Evolutionary conservation across 2,888 invertebrate species (phyloP).

Genomic region (Hyposoter dolosus): DNA sequence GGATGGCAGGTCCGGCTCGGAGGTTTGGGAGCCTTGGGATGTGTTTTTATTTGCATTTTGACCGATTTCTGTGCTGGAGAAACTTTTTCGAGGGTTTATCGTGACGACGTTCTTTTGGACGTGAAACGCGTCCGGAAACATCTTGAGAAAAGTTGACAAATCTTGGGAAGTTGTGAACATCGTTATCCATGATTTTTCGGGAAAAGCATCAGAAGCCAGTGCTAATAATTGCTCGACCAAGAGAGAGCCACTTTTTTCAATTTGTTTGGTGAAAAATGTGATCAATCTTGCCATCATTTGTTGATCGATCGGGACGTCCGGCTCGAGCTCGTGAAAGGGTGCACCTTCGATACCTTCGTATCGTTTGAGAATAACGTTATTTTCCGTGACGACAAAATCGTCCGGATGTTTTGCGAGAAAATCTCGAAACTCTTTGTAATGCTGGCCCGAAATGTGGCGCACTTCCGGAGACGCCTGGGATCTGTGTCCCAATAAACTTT

Average conservation of each 20-base stretch:
- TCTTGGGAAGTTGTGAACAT: constrained; percentile 97
- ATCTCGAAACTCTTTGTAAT: constrained; percentile 97
- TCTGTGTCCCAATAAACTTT: constrained; percentile 97
- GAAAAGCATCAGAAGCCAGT: constrained; percentile 91
- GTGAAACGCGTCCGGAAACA: constrained; percentile 97
- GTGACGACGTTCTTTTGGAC: constrained; percentile 97
- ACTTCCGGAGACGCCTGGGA: constrained; percentile 99
- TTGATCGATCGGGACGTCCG: constrained; percentile 90
- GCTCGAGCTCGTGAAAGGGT: constrained; percentile 88
- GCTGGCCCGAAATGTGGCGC: constrained; percentile 97
- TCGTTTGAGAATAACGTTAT: constrained; percentile 92
- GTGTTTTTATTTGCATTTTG: constrained; percentile 57
- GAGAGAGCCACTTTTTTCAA: constrained; percentile 93
- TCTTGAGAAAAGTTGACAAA: constrained; percentile 94
- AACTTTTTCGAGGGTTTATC: constrained; percentile 89
- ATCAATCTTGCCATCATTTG: constrained; percentile 93
- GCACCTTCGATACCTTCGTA: constrained; percentile 89
- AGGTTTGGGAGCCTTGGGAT: constrained; percentile 35
- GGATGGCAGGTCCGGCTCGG: neutral
- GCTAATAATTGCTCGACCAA: constrained; percentile 95
- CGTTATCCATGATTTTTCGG: constrained; percentile 92
- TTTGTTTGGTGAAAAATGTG: constrained; percentile 93
- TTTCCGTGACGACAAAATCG: constrained; percentile 92
- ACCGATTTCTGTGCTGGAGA: constrained; percentile 52
- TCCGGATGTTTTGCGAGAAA: constrained; percentile 94